Base-by-base conservation (phyloP, 1,140 invertebrate species). In the Nephotettix cincticeps region DNA sequence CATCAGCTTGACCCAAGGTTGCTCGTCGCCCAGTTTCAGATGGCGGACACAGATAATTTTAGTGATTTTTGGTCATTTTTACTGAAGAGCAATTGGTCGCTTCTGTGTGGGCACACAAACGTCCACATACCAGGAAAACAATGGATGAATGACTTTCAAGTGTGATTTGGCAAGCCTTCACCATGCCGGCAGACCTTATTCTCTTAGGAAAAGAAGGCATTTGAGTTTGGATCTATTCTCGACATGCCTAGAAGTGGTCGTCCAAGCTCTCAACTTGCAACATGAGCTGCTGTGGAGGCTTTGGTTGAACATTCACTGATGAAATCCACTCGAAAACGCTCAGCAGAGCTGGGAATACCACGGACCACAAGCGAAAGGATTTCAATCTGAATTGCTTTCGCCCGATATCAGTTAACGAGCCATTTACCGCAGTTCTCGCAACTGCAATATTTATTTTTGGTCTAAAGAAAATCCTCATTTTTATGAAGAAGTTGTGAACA, bases 321-420 rank as follows among this genome's bases (percentile, higher is more conserved):
- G 58, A 51, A 51, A 51, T 51, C 47, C 17, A 51, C 47, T n/a
- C 4, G 58, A 27, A 63, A 63, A 63, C 58, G 58, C 3, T 63
- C 28, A 6, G 9, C 58, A 27, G 28, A 63, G 58, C 23, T 63
- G 23, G n/a, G 47, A n/a, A 54, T 54, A 9, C n/a, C n/a, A 54
- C 23, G n/a, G 19, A 19, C 47, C 4, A 19, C 47, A 25, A 25
- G 58, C 25, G 58, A 30, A 63, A 63, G 58, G 28, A 30, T 23
- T 63, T 63, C 4, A 27, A 63, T n/a, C 6, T 25, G 11, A 63
- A 63, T 4, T 9, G 58, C 23, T 27, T 63, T 29, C 58, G 58
- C 3, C 58, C 58, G n/a, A n/a, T n/a, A n/a, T n/a, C n/a, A n/a
- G n/a, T n/a, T n/a, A 40, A 40, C 17, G 36, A 9, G 36, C 36